These are phyloP conservation scores for Actinostola sp. DNA, from an alignment of 92 coral and sea anemone genomes.

Conservation along the genomic window DNA sequence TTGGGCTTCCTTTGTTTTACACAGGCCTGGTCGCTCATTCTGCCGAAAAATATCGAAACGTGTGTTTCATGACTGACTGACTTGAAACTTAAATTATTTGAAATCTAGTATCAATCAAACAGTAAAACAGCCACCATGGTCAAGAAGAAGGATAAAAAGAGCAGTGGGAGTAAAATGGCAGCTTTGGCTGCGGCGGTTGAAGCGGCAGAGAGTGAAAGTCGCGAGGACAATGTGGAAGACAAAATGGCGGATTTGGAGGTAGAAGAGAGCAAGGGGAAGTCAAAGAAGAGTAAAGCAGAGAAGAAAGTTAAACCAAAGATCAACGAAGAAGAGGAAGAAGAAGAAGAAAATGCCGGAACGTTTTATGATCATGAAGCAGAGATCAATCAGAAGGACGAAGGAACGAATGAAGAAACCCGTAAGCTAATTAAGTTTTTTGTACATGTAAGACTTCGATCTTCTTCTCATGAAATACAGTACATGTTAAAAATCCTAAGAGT, in stretches of 20 bases:
- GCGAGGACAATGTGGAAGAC: slow-evolving; percentile 34
- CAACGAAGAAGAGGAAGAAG: slow-evolving; percentile 42
- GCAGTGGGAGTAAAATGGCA: slow-evolving; percentile 72
- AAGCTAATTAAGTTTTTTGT: no score
- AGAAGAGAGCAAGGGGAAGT: slow-evolving; percentile 26
- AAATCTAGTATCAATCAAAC: background rate
- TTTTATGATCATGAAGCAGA: slow-evolving; percentile 33
- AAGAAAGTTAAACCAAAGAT: slow-evolving; percentile 13
- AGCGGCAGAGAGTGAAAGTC: slow-evolving; percentile 85
- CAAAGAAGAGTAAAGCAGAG: slow-evolving; percentile 22
- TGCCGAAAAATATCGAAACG: slow-evolving; percentile 2
- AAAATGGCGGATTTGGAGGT: slow-evolving; percentile 40
- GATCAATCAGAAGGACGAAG: slow-evolving; percentile 16
- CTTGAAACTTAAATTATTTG: background rate
- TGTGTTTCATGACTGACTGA: background rate
- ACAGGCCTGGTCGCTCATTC: background rate
- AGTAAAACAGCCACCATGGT: slow-evolving; percentile 36
- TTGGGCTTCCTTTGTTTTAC: slow-evolving; percentile 4
- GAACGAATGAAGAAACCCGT: slow-evolving; percentile 4
- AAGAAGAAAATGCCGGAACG: slow-evolving; percentile 30
- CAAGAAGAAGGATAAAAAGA: slow-evolving; percentile 70
- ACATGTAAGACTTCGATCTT: no score
- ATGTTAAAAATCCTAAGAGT: no score
- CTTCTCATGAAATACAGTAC: no score
- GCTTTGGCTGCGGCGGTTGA: slow-evolving; percentile 97